phyloP scores from a whole-genome alignment of 2,888 invertebrate genomes.

The Acanthosepion esculentum region DNA sequence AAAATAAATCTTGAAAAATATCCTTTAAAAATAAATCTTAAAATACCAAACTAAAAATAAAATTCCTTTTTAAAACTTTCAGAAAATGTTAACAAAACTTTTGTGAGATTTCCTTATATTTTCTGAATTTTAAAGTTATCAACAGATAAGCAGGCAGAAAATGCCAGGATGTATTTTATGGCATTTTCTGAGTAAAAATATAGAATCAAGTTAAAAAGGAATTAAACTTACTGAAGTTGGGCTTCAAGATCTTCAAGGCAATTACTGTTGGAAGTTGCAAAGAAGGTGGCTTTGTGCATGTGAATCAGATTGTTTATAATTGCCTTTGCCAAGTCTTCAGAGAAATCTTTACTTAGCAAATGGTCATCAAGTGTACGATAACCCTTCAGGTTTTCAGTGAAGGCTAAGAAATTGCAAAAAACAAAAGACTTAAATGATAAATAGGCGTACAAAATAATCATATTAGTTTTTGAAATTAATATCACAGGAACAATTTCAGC shows the following conservation, averaged over 20 bases:
- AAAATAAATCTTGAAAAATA: too few relatives aligned
- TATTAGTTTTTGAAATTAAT: too few relatives aligned
- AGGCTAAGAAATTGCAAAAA: not conserved
- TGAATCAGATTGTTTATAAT: not conserved
- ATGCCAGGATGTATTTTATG: too few relatives aligned
- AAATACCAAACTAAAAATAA: too few relatives aligned
- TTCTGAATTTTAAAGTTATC: not conserved
- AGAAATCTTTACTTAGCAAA: not conserved
- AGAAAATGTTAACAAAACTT: too few relatives aligned
- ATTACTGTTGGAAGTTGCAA: not conserved
- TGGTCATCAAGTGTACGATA: not conserved
- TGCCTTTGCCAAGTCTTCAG: not conserved
- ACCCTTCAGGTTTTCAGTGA: not conserved
- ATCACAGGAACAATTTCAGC: too few relatives aligned
- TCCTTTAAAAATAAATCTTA: too few relatives aligned
- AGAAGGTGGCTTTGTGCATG: not conserved
- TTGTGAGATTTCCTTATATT: not conserved
- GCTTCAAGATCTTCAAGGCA: conserved; percentile 38
- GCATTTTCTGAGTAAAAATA: not conserved
- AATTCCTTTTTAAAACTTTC: too few relatives aligned
- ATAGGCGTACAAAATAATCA: too few relatives aligned
- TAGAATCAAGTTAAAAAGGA: not conserved
- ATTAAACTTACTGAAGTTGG: conserved; percentile 13
- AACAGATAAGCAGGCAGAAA: not conserved
- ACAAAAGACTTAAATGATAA: not conserved